Percentiles rank a stretch among this genome's conserved stretches.
These are phyloP conservation scores for Pseudomyrmex cubaensis DNA, from an alignment of 1,140 invertebrate genomes.

Conservation along the genomic window DNA sequence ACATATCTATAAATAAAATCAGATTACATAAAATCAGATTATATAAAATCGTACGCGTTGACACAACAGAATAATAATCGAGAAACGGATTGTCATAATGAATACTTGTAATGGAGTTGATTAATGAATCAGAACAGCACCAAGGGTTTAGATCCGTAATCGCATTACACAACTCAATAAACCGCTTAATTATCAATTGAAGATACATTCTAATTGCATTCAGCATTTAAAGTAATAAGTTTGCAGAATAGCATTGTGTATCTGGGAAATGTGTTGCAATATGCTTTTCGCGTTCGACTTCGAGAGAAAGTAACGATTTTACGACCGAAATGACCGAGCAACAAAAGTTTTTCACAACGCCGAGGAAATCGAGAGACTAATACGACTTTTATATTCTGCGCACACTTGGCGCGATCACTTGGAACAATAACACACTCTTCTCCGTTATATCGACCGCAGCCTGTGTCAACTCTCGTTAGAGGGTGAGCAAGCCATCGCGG, in stretches of 20 bases:
- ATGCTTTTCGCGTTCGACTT: conserved; percentile 32
- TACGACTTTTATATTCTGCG: conserved; percentile 64
- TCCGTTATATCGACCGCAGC: conserved; percentile 56
- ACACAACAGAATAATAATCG: neutral
- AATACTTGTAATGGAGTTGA: neutral
- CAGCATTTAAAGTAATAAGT: conserved; percentile 19
- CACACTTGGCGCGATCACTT: conserved; percentile 3
- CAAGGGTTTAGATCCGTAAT: neutral
- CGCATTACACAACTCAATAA: neutral
- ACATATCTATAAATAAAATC: too few relatives aligned
- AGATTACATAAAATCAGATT: too few relatives aligned
- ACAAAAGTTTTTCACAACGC: conserved; percentile 57
- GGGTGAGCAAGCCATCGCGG: conserved; percentile 9
- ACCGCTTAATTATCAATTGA: neutral
- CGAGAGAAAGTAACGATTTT: conserved; percentile 53
- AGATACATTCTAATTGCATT: conserved; percentile 22
- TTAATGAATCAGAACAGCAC: conserved; percentile 15
- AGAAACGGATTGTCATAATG: neutral
- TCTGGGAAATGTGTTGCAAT: neutral
- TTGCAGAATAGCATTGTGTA: conserved; percentile 27
- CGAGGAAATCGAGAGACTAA: conserved; percentile 66
- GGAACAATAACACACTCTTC: conserved; percentile 26
- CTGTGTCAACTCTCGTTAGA: conserved; percentile 58
- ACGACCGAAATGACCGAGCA: neutral
- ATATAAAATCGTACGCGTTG: neutral